These are phyloP conservation scores for Tenthredo amoena DNA, from an alignment of 2,888 invertebrate species.

Conservation along the genomic window DNA sequence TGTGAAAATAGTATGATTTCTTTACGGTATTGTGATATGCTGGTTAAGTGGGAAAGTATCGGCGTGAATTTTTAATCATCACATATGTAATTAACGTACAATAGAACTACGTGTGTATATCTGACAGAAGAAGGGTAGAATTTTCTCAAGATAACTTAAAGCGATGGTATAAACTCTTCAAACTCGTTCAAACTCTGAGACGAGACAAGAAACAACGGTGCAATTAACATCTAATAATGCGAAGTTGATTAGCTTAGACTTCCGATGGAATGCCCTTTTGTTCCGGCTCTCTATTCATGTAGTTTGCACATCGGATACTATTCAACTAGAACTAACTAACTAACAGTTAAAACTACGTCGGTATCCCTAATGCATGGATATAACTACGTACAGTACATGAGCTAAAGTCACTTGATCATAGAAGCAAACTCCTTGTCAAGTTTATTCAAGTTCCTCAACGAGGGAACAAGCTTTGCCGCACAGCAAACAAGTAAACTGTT, in stretches of 20 bases:
- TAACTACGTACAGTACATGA: neutral
- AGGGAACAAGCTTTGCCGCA: neutral
- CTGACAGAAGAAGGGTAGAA: constrained; percentile 29
- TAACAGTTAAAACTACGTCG: constrained; percentile 3
- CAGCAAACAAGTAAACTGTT: neutral
- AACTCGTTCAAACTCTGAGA: neutral
- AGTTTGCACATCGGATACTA: constrained; percentile 45
- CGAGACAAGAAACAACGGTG: constrained; percentile 57
- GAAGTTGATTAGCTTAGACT: constrained; percentile 59
- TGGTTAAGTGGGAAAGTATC: constrained; percentile 1
- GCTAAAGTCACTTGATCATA: neutral
- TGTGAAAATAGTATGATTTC: constrained; percentile 40
- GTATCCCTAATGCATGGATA: neutral
- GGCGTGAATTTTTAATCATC: constrained; percentile 31
- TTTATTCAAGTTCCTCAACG: constrained; percentile 13
- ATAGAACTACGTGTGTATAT: constrained; percentile 12
- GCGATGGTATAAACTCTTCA: neutral
- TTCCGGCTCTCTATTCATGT: constrained; percentile 54
- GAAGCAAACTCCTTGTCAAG: neutral
- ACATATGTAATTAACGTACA: constrained; percentile 30
- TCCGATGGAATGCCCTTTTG: constrained; percentile 18
- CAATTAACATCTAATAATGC: constrained; percentile 64
- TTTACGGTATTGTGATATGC: neutral
- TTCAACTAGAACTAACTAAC: constrained; percentile 14
- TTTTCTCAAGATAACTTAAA: constrained; percentile 35